Percentiles rank a stretch among this genome's conserved stretches.
phyloP scores from a whole-genome alignment of 92 coral and sea anemone genomes.

The Porites evermanni region DNA sequence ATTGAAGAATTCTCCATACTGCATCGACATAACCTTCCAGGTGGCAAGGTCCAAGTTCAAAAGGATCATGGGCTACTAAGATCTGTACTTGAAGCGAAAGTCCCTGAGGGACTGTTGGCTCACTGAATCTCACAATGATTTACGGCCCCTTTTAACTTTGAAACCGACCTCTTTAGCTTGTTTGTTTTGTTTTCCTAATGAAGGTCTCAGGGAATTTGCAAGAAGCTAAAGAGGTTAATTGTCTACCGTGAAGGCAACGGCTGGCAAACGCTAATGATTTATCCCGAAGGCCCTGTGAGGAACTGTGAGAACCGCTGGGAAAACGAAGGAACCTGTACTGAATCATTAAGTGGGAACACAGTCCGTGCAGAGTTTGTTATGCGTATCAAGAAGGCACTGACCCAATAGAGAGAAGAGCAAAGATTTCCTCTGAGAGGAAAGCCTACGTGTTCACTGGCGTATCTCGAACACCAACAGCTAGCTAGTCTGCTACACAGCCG shows the following conservation, averaged over 20 bases:
- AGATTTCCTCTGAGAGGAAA: constrained; percentile 1
- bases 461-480: constrained; percentile 30
- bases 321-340: neutral
- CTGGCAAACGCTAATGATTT: constrained; percentile 54
- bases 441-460: constrained; percentile 50
- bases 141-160: constrained; percentile 43
- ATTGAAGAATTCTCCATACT: constrained; percentile 41
- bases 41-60: constrained; percentile 33
- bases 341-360: too few species aligned
- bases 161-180: neutral
- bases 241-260: neutral
- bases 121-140: constrained; percentile 38
- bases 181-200: too few species aligned
- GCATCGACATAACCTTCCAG: constrained; percentile 44
- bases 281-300: constrained; percentile 62
- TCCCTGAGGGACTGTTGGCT: constrained; percentile 73
- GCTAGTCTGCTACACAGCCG: too few species aligned
- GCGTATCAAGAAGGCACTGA: neutral
- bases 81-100: constrained; percentile 51
- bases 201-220: neutral
- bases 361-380: neutral
- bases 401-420: neutral
- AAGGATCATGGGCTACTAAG: constrained; percentile 70
- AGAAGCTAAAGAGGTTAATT: constrained; percentile 14
- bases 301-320: constrained; percentile 49